Conservation (phyloP, 2,113 vertebrate genomes). For the Podilymbus podiceps region DNA sequence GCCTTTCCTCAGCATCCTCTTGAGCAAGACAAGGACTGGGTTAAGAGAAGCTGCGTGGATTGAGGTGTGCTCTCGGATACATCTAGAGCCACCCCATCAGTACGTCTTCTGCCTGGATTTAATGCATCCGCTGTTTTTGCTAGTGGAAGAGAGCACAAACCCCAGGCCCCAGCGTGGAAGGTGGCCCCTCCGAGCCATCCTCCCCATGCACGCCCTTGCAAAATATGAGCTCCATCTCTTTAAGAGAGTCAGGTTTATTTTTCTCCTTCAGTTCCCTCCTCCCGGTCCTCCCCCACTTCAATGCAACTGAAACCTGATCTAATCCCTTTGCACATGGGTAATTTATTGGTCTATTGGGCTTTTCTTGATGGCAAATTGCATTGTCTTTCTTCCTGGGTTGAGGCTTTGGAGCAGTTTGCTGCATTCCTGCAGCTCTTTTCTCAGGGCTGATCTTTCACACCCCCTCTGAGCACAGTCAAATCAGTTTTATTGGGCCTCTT, state of each 20-base stretch:
- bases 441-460: conserved; percentile 71
- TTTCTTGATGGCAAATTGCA: conserved; percentile 85
- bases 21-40: background rate
- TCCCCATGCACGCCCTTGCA: background rate
- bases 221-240: conserved; percentile 68
- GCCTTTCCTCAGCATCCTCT: background rate
- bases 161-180: background rate
- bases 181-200: background rate
- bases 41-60: background rate
- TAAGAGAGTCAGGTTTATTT: conserved; percentile 71
- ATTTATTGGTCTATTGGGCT: conserved; percentile 88
- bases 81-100: background rate
- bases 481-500: conserved; percentile 78
- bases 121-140: background rate
- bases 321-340: conserved; percentile 83
- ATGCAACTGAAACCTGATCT: conserved; percentile 81
- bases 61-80: background rate
- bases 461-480: conserved; percentile 58
- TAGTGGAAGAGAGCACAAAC: background rate
- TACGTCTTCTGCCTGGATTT: background rate
- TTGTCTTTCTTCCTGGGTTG: conserved; percentile 83
- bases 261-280: conserved; percentile 33
- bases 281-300: conserved; percentile 51
- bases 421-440: conserved; percentile 73
- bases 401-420: conserved; percentile 62